phyloP scores from a whole-genome alignment of 2,797 vertebrate genomes.

The Karalla daura region DNA sequence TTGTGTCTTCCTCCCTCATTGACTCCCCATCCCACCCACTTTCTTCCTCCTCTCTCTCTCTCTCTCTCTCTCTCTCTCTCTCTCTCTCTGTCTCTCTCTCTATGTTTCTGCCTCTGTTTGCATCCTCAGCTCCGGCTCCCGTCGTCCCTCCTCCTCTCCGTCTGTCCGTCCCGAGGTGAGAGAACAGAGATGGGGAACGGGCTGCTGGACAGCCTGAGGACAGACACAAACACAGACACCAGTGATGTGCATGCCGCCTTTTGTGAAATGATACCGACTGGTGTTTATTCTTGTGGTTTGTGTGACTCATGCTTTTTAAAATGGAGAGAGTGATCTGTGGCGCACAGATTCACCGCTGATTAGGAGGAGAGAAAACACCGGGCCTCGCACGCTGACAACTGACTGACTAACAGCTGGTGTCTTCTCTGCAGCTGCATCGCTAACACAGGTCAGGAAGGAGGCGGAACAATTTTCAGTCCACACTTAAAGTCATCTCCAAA shows the following conservation, averaged over 20 bases:
- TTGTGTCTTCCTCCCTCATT: slow-evolving; percentile 70
- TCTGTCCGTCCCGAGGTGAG: slow-evolving; percentile 84
- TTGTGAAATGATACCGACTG: slow-evolving; percentile 13
- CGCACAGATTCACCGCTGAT: background rate
- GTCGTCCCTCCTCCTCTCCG: slow-evolving; percentile 82
- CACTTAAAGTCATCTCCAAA: too few species aligned
- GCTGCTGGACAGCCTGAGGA: slow-evolving; percentile 83
- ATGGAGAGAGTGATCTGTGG: background rate
- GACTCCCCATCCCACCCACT: slow-evolving; percentile 41
- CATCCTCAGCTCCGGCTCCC: slow-evolving; percentile 78
- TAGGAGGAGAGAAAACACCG: background rate
- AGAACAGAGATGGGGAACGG: slow-evolving; percentile 83
- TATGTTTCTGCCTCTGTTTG: slow-evolving; percentile 41
- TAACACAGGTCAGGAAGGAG: background rate
- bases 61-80: slow-evolving; percentile 34
- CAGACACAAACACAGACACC: slow-evolving; percentile 46
- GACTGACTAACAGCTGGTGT: background rate
- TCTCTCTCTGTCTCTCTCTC: slow-evolving; percentile 38
- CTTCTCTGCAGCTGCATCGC: background rate
- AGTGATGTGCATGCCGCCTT: slow-evolving; percentile 5
- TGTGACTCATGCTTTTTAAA: slow-evolving; percentile 16
- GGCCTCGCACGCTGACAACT: background rate
- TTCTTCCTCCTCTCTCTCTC: slow-evolving; percentile 2
- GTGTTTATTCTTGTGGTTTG: slow-evolving; percentile 4
- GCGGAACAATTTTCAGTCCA: background rate